These are phyloP conservation scores for Laticauda laticaudata DNA, from an alignment of 2,113 vertebrate species.

Conservation along the genomic window DNA sequence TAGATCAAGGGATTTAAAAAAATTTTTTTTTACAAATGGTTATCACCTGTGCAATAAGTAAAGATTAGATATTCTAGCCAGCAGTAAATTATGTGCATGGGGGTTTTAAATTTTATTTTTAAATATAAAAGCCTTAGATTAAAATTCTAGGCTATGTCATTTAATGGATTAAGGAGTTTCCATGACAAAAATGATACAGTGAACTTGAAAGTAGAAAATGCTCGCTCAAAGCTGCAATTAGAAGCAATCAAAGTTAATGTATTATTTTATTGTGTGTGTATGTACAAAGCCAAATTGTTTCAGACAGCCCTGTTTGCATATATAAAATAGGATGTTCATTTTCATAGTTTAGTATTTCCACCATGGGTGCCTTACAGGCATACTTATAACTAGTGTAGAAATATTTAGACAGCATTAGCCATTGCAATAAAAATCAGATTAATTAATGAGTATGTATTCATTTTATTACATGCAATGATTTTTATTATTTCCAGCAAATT, in stretches of 20 bases:
- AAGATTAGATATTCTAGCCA: slow-evolving; percentile 17
- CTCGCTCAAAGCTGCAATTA: slow-evolving; percentile 40
- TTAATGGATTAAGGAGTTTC: slow-evolving; percentile 47
- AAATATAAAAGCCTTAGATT: slow-evolving; percentile 12
- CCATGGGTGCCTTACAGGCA: background rate
- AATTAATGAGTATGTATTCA: slow-evolving; percentile 6
- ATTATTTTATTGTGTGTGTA: slow-evolving; percentile 14
- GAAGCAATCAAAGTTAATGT: slow-evolving; percentile 38
- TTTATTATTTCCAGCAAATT: background rate
- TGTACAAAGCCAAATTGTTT: slow-evolving; percentile 1
- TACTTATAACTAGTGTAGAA: background rate
- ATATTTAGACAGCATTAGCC: background rate
- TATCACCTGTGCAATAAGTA: slow-evolving; percentile 30
- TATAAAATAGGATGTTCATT: slow-evolving; percentile 36
- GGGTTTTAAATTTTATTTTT: background rate
- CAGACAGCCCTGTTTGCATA: slow-evolving; percentile 1
- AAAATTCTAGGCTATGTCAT: slow-evolving; percentile 22
- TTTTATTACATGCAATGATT: background rate
- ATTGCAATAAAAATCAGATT: background rate
- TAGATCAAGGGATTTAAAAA: background rate
- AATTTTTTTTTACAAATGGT: slow-evolving; percentile 7
- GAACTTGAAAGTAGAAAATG: slow-evolving; percentile 30
- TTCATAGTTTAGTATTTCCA: slow-evolving; percentile 12
- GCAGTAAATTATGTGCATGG: slow-evolving; percentile 9
- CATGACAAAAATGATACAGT: slow-evolving; percentile 28